These are phyloP conservation scores for Oreotragus oreotragus DNA, from an alignment of 2,113 vertebrate species.

Conservation along the genomic window DNA sequence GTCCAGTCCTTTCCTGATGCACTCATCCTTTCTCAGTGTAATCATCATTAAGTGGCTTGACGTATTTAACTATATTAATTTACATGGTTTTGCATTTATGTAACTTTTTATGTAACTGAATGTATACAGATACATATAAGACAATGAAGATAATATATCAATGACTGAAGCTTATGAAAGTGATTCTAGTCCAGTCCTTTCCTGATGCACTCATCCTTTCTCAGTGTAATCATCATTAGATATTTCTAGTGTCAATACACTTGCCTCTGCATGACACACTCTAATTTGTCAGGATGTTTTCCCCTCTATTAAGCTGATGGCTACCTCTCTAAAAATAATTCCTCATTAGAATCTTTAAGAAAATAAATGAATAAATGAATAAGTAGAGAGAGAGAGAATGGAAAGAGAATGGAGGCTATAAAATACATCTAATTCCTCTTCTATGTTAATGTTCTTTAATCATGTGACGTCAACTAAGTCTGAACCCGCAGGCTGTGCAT, in stretches of 20 bases:
- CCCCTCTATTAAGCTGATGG: neutral
- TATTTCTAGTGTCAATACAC: slow-evolving; percentile 27
- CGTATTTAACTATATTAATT: slow-evolving; percentile 33
- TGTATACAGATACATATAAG: slow-evolving; percentile 31
- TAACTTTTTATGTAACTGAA: slow-evolving; percentile 28
- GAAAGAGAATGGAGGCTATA: neutral
- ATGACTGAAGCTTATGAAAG: slow-evolving; percentile 28
- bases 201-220: slow-evolving; percentile 7
- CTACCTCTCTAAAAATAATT: neutral
- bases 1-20: neutral
- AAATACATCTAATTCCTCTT: neutral
- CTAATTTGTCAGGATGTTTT: slow-evolving; percentile 3
- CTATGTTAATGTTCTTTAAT: neutral
- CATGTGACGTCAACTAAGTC: neutral
- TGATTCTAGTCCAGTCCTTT: neutral
- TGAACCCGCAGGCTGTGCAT: neutral
- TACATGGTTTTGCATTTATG: neutral
- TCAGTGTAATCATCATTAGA: neutral
- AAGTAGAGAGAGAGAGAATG: neutral
- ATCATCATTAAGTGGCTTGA: slow-evolving; percentile 1
- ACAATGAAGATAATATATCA: slow-evolving; percentile 3
- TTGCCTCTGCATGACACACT: neutral
- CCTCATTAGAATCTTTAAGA: neutral
- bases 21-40: slow-evolving; percentile 21
- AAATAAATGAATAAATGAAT: neutral